Conservation (phyloP, 2,888 invertebrate genomes). For the Eumerus sabulonum region DNA sequence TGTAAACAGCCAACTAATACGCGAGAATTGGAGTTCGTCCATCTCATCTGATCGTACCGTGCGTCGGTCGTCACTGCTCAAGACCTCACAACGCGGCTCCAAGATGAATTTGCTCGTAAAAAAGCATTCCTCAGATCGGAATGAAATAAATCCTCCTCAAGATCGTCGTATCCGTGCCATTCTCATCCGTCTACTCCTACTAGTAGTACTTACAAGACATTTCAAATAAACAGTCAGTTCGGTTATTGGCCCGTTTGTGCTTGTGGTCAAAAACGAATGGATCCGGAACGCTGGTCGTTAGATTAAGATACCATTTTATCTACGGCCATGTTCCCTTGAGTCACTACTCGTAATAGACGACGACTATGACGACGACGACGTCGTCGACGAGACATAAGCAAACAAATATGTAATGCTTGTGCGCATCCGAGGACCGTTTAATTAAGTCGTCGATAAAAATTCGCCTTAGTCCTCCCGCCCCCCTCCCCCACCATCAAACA, state of each 20-base stretch:
- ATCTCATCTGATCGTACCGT: too few species aligned
- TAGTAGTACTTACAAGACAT: constrained; percentile 25
- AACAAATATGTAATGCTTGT: constrained; percentile 48
- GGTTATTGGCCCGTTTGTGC: constrained; percentile 46
- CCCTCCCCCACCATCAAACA: constrained; percentile 7
- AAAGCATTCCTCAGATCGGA: constrained; percentile 27
- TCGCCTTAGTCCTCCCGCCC: constrained; percentile 51
- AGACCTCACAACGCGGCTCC: constrained; percentile 60
- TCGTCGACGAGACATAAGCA: constrained; percentile 64
- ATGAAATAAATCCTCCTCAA: background rate
- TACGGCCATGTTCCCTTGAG: background rate
- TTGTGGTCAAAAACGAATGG: constrained; percentile 67
- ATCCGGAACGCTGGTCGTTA: constrained; percentile 36
- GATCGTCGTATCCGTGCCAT: too few species aligned
- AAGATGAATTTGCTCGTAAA: background rate
- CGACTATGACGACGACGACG: constrained; percentile 25
- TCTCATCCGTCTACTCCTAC: constrained; percentile 12
- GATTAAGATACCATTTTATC: constrained; percentile 24
- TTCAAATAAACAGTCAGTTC: constrained; percentile 53
- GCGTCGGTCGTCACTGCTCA: too few species aligned
- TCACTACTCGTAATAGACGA: constrained; percentile 51
- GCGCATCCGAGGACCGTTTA: constrained; percentile 52
- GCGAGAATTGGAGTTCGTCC: constrained; percentile 28
- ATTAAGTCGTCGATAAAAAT: constrained; percentile 68
- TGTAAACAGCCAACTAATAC: constrained; percentile 52